phyloP scores from a whole-genome alignment of 2,797 vertebrate genomes.

The Siniperca obscura region DNA sequence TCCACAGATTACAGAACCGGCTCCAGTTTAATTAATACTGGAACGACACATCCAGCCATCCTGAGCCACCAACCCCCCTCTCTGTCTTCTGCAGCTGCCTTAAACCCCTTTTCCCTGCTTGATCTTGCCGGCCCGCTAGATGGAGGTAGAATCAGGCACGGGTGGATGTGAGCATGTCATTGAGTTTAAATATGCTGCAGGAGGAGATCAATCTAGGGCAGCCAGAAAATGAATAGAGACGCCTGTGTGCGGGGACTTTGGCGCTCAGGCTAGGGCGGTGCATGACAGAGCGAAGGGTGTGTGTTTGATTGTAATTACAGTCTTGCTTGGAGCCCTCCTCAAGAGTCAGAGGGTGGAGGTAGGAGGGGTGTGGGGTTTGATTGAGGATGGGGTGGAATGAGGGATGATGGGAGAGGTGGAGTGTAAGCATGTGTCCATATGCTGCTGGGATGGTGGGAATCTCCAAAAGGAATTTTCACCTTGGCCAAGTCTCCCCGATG shows the following conservation, averaged over 20 bases:
- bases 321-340: slow-evolving; percentile 83
- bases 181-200: slow-evolving; percentile 64
- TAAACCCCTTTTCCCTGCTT: slow-evolving; percentile 33
- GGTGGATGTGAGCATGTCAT: slow-evolving; percentile 54
- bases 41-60: slow-evolving; percentile 51
- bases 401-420: slow-evolving; percentile 74
- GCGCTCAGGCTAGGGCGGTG: slow-evolving; percentile 18
- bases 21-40: slow-evolving; percentile 75
- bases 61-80: slow-evolving; percentile 50
- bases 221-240: slow-evolving; percentile 58
- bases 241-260: slow-evolving; percentile 40
- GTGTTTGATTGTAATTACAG: slow-evolving; percentile 89
- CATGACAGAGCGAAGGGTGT: slow-evolving; percentile 82
- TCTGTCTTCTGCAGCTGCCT: slow-evolving; percentile 51
- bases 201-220: slow-evolving; percentile 56
- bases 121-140: slow-evolving; percentile 45
- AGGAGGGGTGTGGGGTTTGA: slow-evolving; percentile 76
- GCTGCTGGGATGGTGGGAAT: slow-evolving; percentile 75
- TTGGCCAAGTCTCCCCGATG: slow-evolving; percentile 59
- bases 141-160: slow-evolving; percentile 52
- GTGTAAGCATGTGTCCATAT: slow-evolving; percentile 77
- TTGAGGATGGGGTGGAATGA: slow-evolving; percentile 74
- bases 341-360: slow-evolving; percentile 75
- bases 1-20: slow-evolving; percentile 68
- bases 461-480: slow-evolving; percentile 77